Percentiles rank a stretch among this genome's conserved stretches.
These are phyloP conservation scores for Euphonia xanthogaster DNA, from an alignment of 2,797 vertebrate genomes.

Conservation along the genomic window DNA sequence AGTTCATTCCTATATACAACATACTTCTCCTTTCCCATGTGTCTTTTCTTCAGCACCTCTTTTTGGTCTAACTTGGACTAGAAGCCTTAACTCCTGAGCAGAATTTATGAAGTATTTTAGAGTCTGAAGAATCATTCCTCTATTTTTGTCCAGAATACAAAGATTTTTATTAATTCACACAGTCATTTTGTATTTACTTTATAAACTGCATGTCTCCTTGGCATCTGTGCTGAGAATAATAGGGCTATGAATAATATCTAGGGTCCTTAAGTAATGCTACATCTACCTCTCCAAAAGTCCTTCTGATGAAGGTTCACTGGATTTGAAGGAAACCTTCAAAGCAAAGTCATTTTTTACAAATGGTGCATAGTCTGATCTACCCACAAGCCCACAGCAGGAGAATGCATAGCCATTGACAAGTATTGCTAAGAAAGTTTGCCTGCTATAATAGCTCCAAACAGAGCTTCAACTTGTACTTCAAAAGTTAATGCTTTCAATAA, in stretches of 20 bases:
- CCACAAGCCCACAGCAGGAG: neutral
- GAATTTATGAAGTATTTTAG: neutral
- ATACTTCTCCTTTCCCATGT: accelerated
- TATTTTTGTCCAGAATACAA: neutral
- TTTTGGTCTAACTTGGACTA: neutral
- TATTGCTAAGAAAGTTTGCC: neutral
- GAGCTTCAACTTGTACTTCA: neutral
- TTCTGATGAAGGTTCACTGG: neutral
- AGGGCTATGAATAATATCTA: neutral
- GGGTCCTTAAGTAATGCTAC: neutral
- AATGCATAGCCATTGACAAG: neutral
- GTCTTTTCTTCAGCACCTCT: neutral
- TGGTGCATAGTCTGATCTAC: neutral
- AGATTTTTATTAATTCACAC: neutral
- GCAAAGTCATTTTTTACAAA: neutral
- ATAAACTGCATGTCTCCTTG: neutral
- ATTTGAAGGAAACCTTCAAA: neutral
- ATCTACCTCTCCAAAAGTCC: neutral
- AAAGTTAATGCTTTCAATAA: neutral
- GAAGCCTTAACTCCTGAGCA: neutral
- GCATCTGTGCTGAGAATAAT: neutral
- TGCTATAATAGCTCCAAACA: neutral
- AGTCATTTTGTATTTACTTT: neutral
- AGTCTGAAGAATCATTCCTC: neutral
- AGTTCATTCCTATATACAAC: neutral